Conservation (phyloP, 2,797 vertebrate genomes). For the Etheostoma nigrum region DNA sequence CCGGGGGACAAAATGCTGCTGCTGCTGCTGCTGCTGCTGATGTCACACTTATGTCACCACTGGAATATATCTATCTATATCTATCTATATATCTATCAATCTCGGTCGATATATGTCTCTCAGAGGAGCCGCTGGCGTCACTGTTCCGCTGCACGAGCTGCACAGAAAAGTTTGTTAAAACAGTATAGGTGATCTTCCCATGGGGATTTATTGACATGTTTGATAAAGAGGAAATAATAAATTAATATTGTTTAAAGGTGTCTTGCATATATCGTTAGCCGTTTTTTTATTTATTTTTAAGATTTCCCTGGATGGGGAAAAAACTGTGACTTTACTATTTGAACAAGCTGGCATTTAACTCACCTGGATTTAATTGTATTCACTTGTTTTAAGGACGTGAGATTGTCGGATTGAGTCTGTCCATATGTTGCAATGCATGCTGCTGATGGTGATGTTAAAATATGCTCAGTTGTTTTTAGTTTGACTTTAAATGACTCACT, state of each 20-base stretch:
- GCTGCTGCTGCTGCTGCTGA: slow-evolving; percentile 21
- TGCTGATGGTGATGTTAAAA: neutral
- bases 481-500: neutral
- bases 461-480: neutral
- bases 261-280: neutral
- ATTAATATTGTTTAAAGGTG: neutral
- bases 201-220: neutral
- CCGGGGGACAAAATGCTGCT: slow-evolving; percentile 64
- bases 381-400: neutral
- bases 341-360: neutral
- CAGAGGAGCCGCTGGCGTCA: slow-evolving; percentile 58
- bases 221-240: neutral
- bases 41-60: too few species aligned
- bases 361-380: neutral
- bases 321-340: neutral
- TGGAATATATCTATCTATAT: too few species aligned
- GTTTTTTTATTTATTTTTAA: neutral
- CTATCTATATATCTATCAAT: too few species aligned
- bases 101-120: neutral
- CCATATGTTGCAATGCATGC: neutral
- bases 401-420: neutral
- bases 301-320: neutral
- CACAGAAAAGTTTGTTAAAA: slow-evolving; percentile 14
- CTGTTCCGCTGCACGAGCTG: slow-evolving; percentile 36
- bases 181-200: neutral